A percentile compares a stretch with the other conserved stretches of the same genome.
Conservation (phyloP, 2,113 vertebrate species). For the Lonchura striata region DNA sequence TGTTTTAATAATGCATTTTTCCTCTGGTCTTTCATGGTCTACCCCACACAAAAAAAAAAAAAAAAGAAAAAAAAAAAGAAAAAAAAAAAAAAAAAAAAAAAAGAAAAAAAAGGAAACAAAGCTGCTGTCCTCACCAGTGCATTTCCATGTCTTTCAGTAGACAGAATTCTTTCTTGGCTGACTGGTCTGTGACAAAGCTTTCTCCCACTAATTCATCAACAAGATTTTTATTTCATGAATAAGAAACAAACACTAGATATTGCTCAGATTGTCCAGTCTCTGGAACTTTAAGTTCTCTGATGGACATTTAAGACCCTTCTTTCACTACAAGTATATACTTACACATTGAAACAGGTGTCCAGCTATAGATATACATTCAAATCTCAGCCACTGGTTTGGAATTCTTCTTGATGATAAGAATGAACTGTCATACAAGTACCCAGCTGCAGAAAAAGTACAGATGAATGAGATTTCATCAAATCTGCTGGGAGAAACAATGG, state of each 20-base stretch:
- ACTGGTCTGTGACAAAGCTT: neutral
- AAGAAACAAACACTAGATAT: neutral
- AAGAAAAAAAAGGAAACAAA: neutral
- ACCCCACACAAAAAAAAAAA: neutral
- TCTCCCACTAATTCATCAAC: neutral
- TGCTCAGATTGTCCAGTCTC: neutral
- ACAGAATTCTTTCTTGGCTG: neutral
- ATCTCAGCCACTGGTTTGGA: neutral
- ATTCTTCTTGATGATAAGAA: neutral
- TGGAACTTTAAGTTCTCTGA: neutral
- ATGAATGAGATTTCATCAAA: neutral
- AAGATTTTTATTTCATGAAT: neutral
- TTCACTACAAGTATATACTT: neutral
- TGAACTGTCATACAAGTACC: neutral
- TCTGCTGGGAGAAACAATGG: neutral
- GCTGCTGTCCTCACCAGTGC: neutral
- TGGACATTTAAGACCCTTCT: neutral
- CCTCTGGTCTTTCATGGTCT: neutral
- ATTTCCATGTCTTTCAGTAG: neutral
- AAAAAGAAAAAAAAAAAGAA: neutral
- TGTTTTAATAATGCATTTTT: neutral
- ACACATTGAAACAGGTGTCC: neutral
- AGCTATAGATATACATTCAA: neutral
- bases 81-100: neutral
- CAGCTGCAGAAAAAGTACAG: neutral